Evolutionary conservation across 2,113 vertebrate species (phyloP), one percentile per base, ranked within the genome.

Genomic region (Apodemus sylvaticus): DNA sequence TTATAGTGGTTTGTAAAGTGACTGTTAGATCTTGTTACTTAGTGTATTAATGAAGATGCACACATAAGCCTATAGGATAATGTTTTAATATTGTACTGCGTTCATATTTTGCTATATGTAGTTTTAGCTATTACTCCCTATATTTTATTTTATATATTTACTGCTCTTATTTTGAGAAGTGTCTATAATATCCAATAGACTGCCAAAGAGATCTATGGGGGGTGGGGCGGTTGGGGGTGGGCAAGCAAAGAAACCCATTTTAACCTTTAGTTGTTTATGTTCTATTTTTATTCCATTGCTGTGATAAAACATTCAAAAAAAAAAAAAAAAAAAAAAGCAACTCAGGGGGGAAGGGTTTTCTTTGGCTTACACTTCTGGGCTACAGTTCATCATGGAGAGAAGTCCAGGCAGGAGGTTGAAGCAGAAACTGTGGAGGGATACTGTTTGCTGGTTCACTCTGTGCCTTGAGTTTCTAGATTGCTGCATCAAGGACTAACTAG

Each of bases 111-210:
- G 58, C 53, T 79, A n/a, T 94, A 85, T 39, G n/a, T 71, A 45
- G 48, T 73, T 95, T 90, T 64, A 78, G 53, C 81, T 71, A 17
- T 62, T 77, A 55, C 29, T 45, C 1, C 16, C 17, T 74, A 13
- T 42, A 58, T 82, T 94, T 19, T 89, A 58, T 86, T 86, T 83
- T 89, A 34, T 45, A 39, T 76, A 81, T 60, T 85, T 93, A 86
- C 71, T 85, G 7, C 60, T 82, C 79, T 60, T 82, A 39, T 45
- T 95, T 91, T 92, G 85, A 96, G 89, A 97, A 55, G 42, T 17
- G n/a, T 77, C 48, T 1, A 29, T 42, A 64, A 34, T 10, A 79
- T 94, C 78, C 5, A 36, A 7, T 31, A 79, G 70, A 88, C 16
- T 92, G 39, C 55, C 70, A 85, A 53, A 89, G 74, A 79, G 55